Evolutionary conservation across 1,140 invertebrate species (phyloP), one percentile per base, ranked within the genome.

Genomic region (Sitobion miscanthi): DNA sequence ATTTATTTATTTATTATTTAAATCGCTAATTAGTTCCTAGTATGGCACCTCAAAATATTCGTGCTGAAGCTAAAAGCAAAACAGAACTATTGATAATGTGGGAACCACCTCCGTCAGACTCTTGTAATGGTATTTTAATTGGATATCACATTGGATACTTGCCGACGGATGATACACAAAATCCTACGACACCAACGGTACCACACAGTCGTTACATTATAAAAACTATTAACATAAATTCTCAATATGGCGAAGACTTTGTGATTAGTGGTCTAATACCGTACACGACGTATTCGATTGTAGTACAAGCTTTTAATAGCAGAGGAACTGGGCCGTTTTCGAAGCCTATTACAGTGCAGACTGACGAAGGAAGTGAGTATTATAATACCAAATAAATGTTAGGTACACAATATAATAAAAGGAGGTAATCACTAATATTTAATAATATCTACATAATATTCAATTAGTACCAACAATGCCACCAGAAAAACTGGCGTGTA

Each of bases 121-220:
- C 98, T 90, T 98, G 98, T 97, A 99, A 99, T 95, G 99, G 98
- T 25, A 97, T 98, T 94, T 97, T 99, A 94, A 96, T 98, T 5
- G 98, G 98, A 35, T 99, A 99, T 95, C 98, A 99, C 95, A 97
- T 99, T 20, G 98, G 98, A 89, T 99, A 98, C 95, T 97, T 97
- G 95, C 97, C 95, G 94, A 95, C 93, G 14, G 82, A 94, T 1
- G 87, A 42, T 62, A 9, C 86, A 57, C 93, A n/a, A 77, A 93
- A 69, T 38, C 21, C 87, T 4, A 93, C 93, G 85, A 94, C 95
- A 94, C 94, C 95, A 83, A 94, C 95, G 94, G 49, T 93, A 20
- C 95, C 95, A 52, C 95, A 95, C 25, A 95, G 95, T 54, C 96
- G 96, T 11, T 97, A 97, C 95, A 97, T 96, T 42, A 97, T 97